Conservation (phyloP, 2,797 vertebrate species). For the Galagoides demidoff region DNA sequence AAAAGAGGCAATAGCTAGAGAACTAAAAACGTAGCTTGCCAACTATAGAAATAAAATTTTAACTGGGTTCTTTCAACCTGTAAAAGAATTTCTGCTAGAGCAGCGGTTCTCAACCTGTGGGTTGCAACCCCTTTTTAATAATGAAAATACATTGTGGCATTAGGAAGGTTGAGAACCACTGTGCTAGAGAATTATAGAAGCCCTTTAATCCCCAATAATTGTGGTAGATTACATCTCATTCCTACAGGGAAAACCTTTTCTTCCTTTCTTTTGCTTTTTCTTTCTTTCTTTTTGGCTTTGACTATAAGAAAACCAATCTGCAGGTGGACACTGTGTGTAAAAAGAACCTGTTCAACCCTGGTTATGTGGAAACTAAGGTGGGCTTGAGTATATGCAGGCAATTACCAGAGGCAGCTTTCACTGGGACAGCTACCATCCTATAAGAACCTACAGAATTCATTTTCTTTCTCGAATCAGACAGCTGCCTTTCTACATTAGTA, state of each 20-base stretch:
- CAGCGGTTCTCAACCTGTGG: no score
- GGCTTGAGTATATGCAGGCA: not conserved
- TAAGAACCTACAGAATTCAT: not conserved
- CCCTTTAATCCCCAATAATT: not conserved
- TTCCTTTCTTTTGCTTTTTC: no score
- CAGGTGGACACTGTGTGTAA: not conserved
- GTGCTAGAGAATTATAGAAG: not conserved
- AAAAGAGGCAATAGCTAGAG: slow-evolving; percentile 14
- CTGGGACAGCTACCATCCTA: not conserved
- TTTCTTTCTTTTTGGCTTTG: not conserved
- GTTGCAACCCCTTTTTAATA: no score
- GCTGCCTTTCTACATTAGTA: not conserved
- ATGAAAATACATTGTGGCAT: no score
- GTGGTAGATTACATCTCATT: not conserved
- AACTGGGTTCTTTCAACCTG: slow-evolving; percentile 17
- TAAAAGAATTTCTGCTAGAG: slow-evolving; percentile 6
- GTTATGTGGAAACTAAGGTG: not conserved
- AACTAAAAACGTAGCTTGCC: not conserved
- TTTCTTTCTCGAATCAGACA: not conserved
- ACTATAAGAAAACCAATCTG: not conserved
- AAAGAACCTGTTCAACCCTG: not conserved
- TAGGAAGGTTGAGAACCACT: no score
- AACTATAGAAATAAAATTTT: slow-evolving; percentile 18
- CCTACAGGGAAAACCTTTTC: not conserved
- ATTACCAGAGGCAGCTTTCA: not conserved